These are phyloP conservation scores for Timema cristinae DNA, from an alignment of 2,888 invertebrate genomes.

Conservation along the genomic window DNA sequence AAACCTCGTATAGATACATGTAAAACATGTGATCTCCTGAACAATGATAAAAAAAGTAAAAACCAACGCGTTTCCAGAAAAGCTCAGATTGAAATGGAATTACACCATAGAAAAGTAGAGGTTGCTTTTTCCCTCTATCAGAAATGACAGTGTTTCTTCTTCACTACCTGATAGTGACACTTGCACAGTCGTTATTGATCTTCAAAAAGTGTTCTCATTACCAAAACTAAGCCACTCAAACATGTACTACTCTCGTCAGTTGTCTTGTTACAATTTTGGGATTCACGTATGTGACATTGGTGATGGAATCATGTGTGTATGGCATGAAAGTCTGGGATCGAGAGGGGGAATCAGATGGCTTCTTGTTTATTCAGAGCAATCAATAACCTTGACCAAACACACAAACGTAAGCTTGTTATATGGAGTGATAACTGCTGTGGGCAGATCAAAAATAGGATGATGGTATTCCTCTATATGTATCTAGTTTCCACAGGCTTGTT, in stretches of 20 bases:
- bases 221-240: slow-evolving; percentile 36
- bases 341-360: slow-evolving; percentile 35
- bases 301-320: slow-evolving; percentile 34
- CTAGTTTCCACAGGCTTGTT: slow-evolving; percentile 24
- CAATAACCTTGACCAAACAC: not conserved
- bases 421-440: slow-evolving; percentile 18
- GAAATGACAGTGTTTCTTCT: not conserved
- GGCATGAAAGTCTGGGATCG: slow-evolving; percentile 35
- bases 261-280: slow-evolving; percentile 35
- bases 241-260: slow-evolving; percentile 38
- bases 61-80: not conserved
- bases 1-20: not conserved
- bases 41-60: not conserved
- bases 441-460: slow-evolving; percentile 19
- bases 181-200: slow-evolving; percentile 34
- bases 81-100: not conserved
- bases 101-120: slow-evolving; percentile 3
- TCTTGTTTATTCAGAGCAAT: slow-evolving; percentile 29
- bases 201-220: slow-evolving; percentile 38
- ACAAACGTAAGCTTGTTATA: not conserved
- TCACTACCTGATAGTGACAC: slow-evolving; percentile 33
- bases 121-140: slow-evolving; percentile 1
- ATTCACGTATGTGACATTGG: slow-evolving; percentile 33
- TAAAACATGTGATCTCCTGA: not conserved
- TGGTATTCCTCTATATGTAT: slow-evolving; percentile 11